Evolutionary conservation across 2,888 invertebrate genomes (phyloP), one percentile per base, ranked within the genome.

Genomic region (Sinodicranocentrus sp.): DNA sequence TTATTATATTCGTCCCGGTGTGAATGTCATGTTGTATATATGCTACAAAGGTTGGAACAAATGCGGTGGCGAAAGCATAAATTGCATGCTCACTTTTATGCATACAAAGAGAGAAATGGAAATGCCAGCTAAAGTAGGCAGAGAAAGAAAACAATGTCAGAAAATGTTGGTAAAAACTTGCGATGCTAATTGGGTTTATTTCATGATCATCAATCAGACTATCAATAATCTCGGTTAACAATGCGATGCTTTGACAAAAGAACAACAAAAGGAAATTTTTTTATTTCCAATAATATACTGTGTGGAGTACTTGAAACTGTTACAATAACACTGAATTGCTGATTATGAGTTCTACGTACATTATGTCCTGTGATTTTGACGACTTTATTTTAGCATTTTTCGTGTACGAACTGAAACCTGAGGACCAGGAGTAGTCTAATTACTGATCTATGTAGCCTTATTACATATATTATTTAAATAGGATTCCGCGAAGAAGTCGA

Each of bases 131-230:
- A n/a, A n/a, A n/a, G n/a, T n/a, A 8, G 39, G 13, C 6, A 39
- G 39, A 39, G 6, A 39, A 8, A 5, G 13, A 39, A 39, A 39
- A 39, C 39, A 13, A 39, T 39, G n/a, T n/a, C n/a, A n/a, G n/a
- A n/a, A n/a, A n/a, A n/a, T n/a, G n/a, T 52, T 63, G 28, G 19
- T 33, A 54, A 28, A 71, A 71, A 71, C 54, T 82, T 73, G 73
- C 80, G 80, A 82, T 73, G 80, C 80, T 82, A 82, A 82, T 82
- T 82, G 80, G 80, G 80, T 82, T 82, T 82, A 82, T 82, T 80
- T 82, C 80, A 73, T 82, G 80, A 82, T 73, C n/a, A n/a, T n/a
- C n/a, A 59, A 82, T 82, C 80, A 82, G 80, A 82, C 80, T 82
- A 82, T 82, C 57, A 73, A 82, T 82, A 82, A 82, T 82, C 80